phyloP scores from a whole-genome alignment of 2,888 invertebrate species.

The Pachymerium ferrugineum region DNA sequence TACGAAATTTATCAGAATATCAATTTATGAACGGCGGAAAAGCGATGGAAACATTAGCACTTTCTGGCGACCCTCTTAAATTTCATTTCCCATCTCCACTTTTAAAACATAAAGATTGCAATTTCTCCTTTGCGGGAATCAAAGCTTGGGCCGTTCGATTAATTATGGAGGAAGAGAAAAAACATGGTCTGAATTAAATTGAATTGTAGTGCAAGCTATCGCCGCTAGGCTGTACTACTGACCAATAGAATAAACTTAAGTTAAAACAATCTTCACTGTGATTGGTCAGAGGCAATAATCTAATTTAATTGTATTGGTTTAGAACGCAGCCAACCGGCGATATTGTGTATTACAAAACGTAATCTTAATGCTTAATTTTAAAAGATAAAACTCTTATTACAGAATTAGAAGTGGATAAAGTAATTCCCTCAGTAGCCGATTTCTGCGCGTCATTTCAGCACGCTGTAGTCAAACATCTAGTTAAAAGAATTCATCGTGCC shows the following conservation, averaged over 20 bases:
- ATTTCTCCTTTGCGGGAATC: conserved; percentile 85
- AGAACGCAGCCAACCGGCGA: too few relatives aligned
- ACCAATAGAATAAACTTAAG: too few relatives aligned
- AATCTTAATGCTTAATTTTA: conserved; percentile 26
- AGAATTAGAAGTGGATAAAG: conserved; percentile 59
- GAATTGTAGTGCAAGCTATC: too few relatives aligned
- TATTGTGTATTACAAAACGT: too few relatives aligned
- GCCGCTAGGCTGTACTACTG: too few relatives aligned
- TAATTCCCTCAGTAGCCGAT: conserved; percentile 69
- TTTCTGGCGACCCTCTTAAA: conserved; percentile 58
- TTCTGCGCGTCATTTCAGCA: conserved; percentile 80
- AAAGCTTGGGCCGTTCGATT: conserved; percentile 58
- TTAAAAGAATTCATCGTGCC: conserved; percentile 74
- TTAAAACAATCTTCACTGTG: too few relatives aligned
- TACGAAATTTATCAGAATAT: conserved; percentile 69
- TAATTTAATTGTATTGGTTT: too few relatives aligned
- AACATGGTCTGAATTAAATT: conserved; percentile 48
- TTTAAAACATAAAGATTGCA: conserved; percentile 64
- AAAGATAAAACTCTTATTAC: conserved; percentile 38
- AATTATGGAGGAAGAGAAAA: conserved; percentile 57
- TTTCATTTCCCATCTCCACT: conserved; percentile 65
- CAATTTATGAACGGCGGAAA: conserved; percentile 71
- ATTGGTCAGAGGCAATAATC: too few relatives aligned
- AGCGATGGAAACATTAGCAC: conserved; percentile 78
- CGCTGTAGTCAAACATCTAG: conserved; percentile 68